phyloP scores from a whole-genome alignment of 1,140 invertebrate species.

The Drosophila tristis region DNA sequence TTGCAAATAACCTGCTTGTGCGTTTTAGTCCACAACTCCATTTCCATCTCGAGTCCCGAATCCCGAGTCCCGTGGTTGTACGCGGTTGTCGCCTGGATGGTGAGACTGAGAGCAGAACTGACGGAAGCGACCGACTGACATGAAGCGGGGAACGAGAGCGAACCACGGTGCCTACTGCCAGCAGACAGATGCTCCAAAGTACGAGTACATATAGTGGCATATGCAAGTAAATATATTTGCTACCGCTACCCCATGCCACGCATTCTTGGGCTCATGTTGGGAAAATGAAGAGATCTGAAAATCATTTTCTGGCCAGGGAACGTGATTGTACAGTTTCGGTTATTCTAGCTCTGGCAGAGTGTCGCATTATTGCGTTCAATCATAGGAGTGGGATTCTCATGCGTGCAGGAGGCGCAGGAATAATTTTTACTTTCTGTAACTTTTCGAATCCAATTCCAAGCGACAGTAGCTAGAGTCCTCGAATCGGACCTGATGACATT shows the following conservation, averaged over 20 bases:
- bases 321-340: background rate
- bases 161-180: background rate
- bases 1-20: slow-evolving; percentile 48
- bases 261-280: slow-evolving; percentile 14
- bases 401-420: background rate
- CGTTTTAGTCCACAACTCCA: background rate
- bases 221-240: slow-evolving; percentile 4
- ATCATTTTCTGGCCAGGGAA: slow-evolving; percentile 17
- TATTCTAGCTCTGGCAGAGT: background rate
- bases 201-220: background rate
- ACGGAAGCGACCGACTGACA: no score
- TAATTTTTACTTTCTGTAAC: background rate
- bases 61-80: no score
- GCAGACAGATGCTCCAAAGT: slow-evolving; percentile 6
- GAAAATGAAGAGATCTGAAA: slow-evolving; percentile 43
- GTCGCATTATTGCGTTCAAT: background rate
- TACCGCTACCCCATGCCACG: background rate
- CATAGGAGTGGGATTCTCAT: background rate
- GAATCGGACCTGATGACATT: background rate
- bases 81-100: no score
- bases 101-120: no score
- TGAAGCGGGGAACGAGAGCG: background rate
- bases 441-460: background rate
- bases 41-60: background rate
- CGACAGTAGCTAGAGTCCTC: background rate